Base-by-base conservation (phyloP, 2,797 vertebrate genomes). In the Oceanodroma leucorhoa region DNA sequence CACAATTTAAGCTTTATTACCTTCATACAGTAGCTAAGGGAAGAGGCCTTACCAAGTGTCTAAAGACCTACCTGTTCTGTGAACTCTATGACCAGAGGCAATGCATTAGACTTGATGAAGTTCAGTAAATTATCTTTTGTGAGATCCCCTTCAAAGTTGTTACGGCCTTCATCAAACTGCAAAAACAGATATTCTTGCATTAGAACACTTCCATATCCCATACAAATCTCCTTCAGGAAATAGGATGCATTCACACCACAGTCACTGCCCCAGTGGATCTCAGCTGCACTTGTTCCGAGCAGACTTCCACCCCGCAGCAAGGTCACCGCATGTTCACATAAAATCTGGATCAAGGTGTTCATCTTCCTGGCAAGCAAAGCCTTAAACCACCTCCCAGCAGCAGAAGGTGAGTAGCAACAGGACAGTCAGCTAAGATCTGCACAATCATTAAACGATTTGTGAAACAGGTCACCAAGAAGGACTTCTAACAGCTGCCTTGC, bases 31-130 rank as follows among this genome's bases (percentile, higher is more conserved):
- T 7, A 55, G 40, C 40, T 13, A n/a, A 0, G 1, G 41, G 20
- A 45, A 58, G 10, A 34, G 32, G 18, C 30, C 67, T 90, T 30
- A 27, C 26, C 51, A 34, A 6, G 16, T 5, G 14, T 1, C 36
- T 43, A 3, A 71, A 46, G 45, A 94, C 95, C 23, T 97, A 99
- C 99, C 99, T 99, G 99, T 90, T 99, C 99, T 0, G 99, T 99
- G 97, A 99, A 99, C 98, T 99, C 99, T 3, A 99, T 99, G 97
- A 99, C 99, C 95, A 99, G 98, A 36, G 99, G 99, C 91, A 99
- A 97, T 89, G 99, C 99, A 97, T 99, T 99, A 93, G 98, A 94
- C 97, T 99, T 99, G 97, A 99, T 97, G 95, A 99, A 99, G 91
- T 97, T 97, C 96, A 99, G 76, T 34, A 99, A 96, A 8, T 98